Percentiles rank a stretch among this genome's conserved stretches.
phyloP scores from a whole-genome alignment of 2,113 vertebrate genomes.

The Tamias sibiricus region DNA sequence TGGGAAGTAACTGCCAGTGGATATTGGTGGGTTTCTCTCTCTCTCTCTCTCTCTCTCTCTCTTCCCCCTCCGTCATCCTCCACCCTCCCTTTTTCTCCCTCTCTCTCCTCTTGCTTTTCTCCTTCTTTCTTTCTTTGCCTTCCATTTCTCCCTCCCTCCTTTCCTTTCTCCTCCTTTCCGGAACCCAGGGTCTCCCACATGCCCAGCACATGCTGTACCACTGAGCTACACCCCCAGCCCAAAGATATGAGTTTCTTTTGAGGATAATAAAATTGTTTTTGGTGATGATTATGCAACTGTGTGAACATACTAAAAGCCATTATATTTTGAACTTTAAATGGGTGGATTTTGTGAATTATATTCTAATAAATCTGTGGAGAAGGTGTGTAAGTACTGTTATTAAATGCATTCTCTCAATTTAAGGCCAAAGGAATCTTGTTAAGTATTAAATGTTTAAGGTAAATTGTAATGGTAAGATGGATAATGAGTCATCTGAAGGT shows the following conservation, averaged over 20 bases:
- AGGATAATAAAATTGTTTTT: conserved; percentile 13
- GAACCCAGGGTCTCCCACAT: not conserved
- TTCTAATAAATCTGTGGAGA: not conserved
- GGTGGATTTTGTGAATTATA: conserved; percentile 34
- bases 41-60: too few relatives aligned
- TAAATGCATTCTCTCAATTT: conserved; percentile 18
- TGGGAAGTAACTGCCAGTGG: not conserved
- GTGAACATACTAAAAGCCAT: not conserved
- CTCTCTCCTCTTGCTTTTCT: not conserved
- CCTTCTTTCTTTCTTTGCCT: too few relatives aligned
- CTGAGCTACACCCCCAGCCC: not conserved
- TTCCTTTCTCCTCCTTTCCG: not conserved
- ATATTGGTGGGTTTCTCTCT: not conserved
- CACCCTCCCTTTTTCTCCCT: not conserved
- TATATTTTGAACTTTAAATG: not conserved
- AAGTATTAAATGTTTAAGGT: not conserved
- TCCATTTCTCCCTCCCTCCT: too few relatives aligned
- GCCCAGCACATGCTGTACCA: not conserved
- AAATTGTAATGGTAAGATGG: conserved; percentile 37
- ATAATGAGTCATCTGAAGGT: conserved; percentile 44
- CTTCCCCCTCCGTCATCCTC: rapidly evolving
- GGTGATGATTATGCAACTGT: not conserved
- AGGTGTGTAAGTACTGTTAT: not conserved
- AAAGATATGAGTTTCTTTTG: conserved; percentile 20
- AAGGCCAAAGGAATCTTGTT: not conserved